Base-by-base conservation (phyloP, 1,140 invertebrate genomes). In the Drosophila tristis region DNA sequence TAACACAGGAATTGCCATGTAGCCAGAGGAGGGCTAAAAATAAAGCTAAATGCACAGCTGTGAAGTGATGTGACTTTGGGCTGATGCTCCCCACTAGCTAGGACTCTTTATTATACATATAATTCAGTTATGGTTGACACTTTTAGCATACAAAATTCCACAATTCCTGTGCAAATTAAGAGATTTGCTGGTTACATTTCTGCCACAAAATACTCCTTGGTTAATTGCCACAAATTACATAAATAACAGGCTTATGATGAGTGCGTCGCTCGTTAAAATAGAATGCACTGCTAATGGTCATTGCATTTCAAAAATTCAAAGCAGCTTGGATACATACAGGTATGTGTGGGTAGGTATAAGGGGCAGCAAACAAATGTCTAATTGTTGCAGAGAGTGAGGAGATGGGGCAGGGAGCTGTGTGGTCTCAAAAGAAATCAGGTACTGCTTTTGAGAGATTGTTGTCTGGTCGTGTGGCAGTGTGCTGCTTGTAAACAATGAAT, bases 401-500 rank as follows among this genome's bases (percentile, higher is more conserved):
- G 31, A 20, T 15, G 11, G 35, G 4, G 26, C 15, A 5, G 31
- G 16, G 35, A 9, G 25, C n/a, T n/a, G n/a, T 55, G 68, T 44
- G 48, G 26, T 65, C 60, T 47, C 58, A 51, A 61, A 78, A 66
- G 58, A 80, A 80, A 80, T 80, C 78, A 81, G 78, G 74, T 81
- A 48, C 63, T 67, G 63, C 63, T 77, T 55, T 61, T 61, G 47
- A 67, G 39, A 16, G 73, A 77, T 58, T 63, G 53, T 35, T 51
- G 39, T 61, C 57, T 47, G 51, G 53, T 72, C 59, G 74, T 58
- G 64, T 57, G 58, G 54, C 31, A 62, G 78, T 66, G 45, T 72
- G 58, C 51, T 72, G 58, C 51, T 43, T 63, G 80, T 84, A 84
- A 84, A 79, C 80, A 84, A 84, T 84, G 80, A 84, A 84, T 84